Evolutionary conservation across 1,140 invertebrate species (phyloP), one percentile per base, ranked within the genome.

Genomic region (Archivesica marissinica): DNA sequence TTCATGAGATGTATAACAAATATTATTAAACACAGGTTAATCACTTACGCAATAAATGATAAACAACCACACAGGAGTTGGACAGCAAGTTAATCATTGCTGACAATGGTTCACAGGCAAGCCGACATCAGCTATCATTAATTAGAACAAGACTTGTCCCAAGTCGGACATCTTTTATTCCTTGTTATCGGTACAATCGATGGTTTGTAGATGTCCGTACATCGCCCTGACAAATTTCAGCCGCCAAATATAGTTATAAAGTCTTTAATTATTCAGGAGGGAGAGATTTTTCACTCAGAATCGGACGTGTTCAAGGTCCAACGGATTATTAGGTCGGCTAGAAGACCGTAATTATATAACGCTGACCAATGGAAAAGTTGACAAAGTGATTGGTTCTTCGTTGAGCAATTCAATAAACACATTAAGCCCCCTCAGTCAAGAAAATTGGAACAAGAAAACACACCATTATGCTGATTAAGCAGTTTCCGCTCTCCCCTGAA

Each of bases 41-140:
- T 64, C 59, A 11, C 59, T 64, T 64, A 35, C 59, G 38, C 30
- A 64, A 64, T 33, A 64, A 64, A 64, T 64, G 59, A 64, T 64
- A 64, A 64, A 64, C 38, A 64, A 64, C 59, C 13, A 20, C 25
- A 64, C 59, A 64, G 15, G 0, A 9, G 20, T 30, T 35, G 30
- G 59, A 64, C 59, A 64, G 59, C 3, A 25, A 11, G 59, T 64
- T 64, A 64, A 64, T 64, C 59, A 35, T 28, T 33, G 59, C 7
- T 64, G 59, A 28, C 59, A 64, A 6, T 25, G 33, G 30, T 35
- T 35, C 59, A 64, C 30, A 64, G 25, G 59, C 13, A 25, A 15
- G 30, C 59, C 59, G 59, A 64, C 59, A 64, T 4, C 59, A 17
- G 13, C 59, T 33, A 20, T 35, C 59, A 64, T 64, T 64, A 64